A percentile compares a stretch with the other conserved stretches of the same genome.
Evolutionary conservation across 2,888 invertebrate genomes (phyloP).

Genomic region (Hyposoter dolosus): DNA sequence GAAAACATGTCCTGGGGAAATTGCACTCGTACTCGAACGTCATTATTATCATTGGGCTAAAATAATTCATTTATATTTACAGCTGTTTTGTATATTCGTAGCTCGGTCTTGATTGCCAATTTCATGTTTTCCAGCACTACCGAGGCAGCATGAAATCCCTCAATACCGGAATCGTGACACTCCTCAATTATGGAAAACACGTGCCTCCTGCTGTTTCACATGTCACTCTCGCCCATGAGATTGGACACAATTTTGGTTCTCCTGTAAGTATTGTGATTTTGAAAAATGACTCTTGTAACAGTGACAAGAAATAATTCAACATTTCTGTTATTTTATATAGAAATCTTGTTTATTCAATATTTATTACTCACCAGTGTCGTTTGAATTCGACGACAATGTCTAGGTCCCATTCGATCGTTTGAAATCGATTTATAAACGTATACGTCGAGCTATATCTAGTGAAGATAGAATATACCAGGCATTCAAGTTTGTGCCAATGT

Average conservation of each 20-base stretch:
- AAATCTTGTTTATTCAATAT: constrained; percentile 30
- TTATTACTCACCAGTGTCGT: constrained; percentile 45
- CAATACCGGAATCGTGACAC: constrained; percentile 99
- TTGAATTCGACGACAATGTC: constrained; percentile 19
- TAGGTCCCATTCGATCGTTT: constrained; percentile 14
- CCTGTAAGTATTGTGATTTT: constrained; percentile 88
- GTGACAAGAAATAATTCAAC: background rate
- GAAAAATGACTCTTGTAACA: background rate
- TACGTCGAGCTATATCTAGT: background rate
- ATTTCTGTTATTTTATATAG: background rate
- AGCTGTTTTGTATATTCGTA: background rate
- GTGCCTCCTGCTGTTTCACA: constrained; percentile 99
- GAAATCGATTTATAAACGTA: constrained; percentile 4
- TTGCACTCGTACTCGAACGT: background rate
- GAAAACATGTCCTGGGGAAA: background rate
- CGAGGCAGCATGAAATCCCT: constrained; percentile 96
- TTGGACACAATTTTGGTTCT: constrained; percentile 99
- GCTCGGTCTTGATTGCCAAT: background rate
- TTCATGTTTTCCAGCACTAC: constrained; percentile 91
- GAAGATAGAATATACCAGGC: constrained; percentile 40
- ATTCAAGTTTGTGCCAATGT: constrained; percentile 56
- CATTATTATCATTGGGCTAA: background rate
- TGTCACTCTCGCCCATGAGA: constrained; percentile 99
- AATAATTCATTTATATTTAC: background rate
- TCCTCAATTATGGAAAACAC: constrained; percentile 98